These are phyloP conservation scores for Drosophila rhopaloa DNA, from an alignment of 1,140 invertebrate species.

Conservation along the genomic window DNA sequence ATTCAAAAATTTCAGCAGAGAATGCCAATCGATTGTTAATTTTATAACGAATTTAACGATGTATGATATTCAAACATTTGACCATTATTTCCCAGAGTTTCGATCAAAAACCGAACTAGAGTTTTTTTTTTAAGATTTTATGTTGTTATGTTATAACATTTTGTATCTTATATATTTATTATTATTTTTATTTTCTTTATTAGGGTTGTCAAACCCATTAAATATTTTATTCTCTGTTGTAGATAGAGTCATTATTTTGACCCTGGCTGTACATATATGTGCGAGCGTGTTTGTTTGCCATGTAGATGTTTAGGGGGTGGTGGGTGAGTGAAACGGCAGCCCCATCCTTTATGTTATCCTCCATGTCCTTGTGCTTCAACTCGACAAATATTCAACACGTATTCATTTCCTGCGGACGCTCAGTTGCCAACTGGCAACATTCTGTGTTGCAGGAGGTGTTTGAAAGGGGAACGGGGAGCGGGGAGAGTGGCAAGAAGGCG, in stretches of 20 bases:
- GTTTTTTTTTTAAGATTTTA: too few relatives aligned
- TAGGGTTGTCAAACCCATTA: not conserved
- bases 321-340: conserved; percentile 41
- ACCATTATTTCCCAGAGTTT: too few relatives aligned
- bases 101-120: too few relatives aligned
- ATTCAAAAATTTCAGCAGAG: too few relatives aligned
- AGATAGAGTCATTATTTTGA: conserved; percentile 14
- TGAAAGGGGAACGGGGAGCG: not conserved
- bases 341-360: conserved; percentile 44
- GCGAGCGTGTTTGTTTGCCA: conserved; percentile 41
- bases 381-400: conserved; percentile 83
- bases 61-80: too few relatives aligned
- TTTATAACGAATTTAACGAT: too few relatives aligned
- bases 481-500: not conserved
- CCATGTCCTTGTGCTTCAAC: conserved; percentile 77
- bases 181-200: not conserved
- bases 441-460: conserved; percentile 29
- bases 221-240: not conserved
- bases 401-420: conserved; percentile 80
- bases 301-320: conserved; percentile 48
- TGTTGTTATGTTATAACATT: too few relatives aligned
- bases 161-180: too few relatives aligned
- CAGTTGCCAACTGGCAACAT: conserved; percentile 80
- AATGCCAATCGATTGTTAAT: too few relatives aligned
- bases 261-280: conserved; percentile 23